Percentiles rank a stretch among this genome's conserved stretches.
phyloP scores from a whole-genome alignment of 2,113 vertebrate genomes.

The Oxygymnocypris stewartii region DNA sequence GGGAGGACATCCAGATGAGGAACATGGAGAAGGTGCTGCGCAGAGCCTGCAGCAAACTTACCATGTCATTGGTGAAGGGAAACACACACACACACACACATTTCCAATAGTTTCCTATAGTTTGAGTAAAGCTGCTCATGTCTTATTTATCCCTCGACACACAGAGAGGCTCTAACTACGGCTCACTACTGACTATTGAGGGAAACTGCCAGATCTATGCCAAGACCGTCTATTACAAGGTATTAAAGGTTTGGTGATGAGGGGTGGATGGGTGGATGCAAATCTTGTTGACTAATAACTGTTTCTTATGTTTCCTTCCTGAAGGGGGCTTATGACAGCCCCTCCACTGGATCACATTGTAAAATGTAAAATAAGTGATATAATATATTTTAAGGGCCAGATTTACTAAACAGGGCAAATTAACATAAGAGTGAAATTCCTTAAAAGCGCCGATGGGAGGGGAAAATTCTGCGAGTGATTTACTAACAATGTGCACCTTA shows the following conservation, averaged over 20 bases:
- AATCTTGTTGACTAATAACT: too few species aligned
- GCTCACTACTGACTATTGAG: constrained; percentile 84
- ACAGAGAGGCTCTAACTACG: constrained; percentile 88
- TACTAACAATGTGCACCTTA: too few species aligned
- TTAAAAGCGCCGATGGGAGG: too few species aligned
- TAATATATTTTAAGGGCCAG: too few species aligned
- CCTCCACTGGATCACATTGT: not conserved
- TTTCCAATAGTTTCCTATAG: not conserved
- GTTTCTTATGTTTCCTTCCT: too few species aligned
- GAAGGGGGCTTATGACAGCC: too few species aligned
- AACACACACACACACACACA: not conserved
- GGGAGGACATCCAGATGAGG: constrained; percentile 87
- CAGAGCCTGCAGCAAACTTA: constrained; percentile 84
- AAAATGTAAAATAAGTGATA: too few species aligned
- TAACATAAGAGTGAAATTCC: too few species aligned
- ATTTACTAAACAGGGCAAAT: too few species aligned
- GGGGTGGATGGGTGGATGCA: not conserved
- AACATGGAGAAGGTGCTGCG: constrained; percentile 82
- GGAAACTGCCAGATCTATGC: constrained; percentile 90
- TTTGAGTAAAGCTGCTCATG: not conserved
- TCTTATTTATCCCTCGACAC: constrained; percentile 19
- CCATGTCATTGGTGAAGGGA: constrained; percentile 82
- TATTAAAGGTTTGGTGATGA: constrained; percentile 51
- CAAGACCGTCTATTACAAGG: constrained; percentile 91
- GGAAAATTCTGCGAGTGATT: too few species aligned